Percentiles rank a stretch among this genome's conserved stretches.
These are phyloP conservation scores for Drosophila cognata DNA, from an alignment of 2,888 invertebrate genomes.

Conservation along the genomic window DNA sequence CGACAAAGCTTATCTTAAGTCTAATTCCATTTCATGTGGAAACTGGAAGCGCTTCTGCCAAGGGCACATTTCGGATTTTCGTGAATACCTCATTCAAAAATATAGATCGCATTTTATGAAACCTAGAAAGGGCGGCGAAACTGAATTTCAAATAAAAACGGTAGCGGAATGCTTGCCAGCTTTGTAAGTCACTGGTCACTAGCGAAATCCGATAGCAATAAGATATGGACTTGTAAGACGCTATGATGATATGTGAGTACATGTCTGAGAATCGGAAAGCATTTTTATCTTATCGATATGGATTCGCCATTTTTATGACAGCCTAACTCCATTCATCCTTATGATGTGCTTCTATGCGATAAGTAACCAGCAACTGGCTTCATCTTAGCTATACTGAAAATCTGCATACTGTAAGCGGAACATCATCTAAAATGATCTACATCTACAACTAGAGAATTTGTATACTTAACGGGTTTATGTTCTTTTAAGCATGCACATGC, in stretches of 20 bases:
- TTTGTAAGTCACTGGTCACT: background rate
- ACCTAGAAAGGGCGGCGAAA: background rate
- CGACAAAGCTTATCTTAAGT: background rate
- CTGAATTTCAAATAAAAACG: background rate
- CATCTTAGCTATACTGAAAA: background rate
- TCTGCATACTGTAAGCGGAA: too few relatives aligned
- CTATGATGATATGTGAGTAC: background rate
- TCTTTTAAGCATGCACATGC: too few relatives aligned
- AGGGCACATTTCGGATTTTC: too few relatives aligned
- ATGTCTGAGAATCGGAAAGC: background rate
- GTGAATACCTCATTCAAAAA: background rate
- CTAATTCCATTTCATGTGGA: background rate
- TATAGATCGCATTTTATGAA: background rate
- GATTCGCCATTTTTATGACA: background rate
- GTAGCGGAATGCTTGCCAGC: background rate
- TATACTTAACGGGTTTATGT: too few relatives aligned
- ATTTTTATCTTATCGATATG: background rate
- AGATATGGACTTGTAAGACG: background rate
- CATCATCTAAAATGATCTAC: too few relatives aligned
- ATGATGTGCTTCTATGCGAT: background rate
- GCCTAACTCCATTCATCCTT: background rate
- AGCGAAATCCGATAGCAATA: background rate
- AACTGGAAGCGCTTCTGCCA: background rate
- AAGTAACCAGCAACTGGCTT: background rate
- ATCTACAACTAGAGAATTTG: too few relatives aligned